Evolutionary conservation across 2,797 vertebrate genomes (phyloP).

Genomic region (Lemur catta): DNA sequence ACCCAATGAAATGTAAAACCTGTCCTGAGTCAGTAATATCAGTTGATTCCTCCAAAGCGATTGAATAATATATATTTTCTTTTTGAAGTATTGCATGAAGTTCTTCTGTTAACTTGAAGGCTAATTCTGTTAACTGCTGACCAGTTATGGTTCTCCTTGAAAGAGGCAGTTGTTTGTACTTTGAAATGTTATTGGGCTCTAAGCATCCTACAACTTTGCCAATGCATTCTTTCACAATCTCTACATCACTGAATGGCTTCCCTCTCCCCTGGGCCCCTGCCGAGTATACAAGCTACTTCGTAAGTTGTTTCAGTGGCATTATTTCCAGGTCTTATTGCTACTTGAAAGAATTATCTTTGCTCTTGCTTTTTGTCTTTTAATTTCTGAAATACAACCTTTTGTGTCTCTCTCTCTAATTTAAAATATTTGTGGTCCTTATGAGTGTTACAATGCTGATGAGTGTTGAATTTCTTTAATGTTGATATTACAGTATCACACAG

Average conservation of each 20-base stretch:
- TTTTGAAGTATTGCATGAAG: neutral
- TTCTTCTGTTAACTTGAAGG: neutral
- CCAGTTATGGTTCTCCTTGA: neutral
- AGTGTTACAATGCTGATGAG: neutral
- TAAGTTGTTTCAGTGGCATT: neutral
- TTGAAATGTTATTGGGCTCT: neutral
- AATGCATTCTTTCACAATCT: neutral
- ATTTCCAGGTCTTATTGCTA: neutral
- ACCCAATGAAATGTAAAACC: neutral
- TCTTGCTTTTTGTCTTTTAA: neutral
- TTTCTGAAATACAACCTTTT: neutral
- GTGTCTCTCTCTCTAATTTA: neutral
- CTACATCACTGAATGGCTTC: neutral
- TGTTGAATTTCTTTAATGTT: neutral
- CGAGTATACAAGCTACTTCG: neutral
- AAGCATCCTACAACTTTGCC: neutral
- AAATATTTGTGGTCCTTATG: neutral
- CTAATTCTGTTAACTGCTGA: neutral
- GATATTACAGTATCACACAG: neutral
- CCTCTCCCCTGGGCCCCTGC: fast-evolving
- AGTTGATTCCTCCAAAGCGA: neutral
- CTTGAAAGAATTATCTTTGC: neutral
- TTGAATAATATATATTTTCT: neutral
- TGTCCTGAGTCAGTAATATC: neutral
- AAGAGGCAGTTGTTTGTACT: neutral